phyloP scores from a whole-genome alignment of 1,140 invertebrate species.

The Atopsyche davidsoni region DNA sequence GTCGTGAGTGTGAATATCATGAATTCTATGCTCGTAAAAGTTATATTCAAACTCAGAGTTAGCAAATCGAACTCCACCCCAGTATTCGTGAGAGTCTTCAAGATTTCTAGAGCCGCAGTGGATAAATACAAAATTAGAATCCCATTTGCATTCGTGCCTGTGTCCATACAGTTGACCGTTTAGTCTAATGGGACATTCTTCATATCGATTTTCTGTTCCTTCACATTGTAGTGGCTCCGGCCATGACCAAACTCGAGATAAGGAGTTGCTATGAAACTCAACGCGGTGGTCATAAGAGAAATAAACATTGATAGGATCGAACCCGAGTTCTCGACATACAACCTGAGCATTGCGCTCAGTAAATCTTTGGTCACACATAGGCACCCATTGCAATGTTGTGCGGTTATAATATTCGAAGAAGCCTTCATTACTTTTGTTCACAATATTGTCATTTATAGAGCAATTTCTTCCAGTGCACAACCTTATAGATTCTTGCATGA shows the following conservation, averaged over 20 bases:
- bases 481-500: slow-evolving; percentile 56
- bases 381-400: slow-evolving; percentile 93
- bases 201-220: slow-evolving; percentile 77
- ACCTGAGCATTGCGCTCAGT: slow-evolving; percentile 92
- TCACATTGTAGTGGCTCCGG: slow-evolving; percentile 82
- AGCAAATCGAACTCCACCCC: slow-evolving; percentile 94
- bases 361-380: slow-evolving; percentile 92
- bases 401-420: slow-evolving; percentile 94
- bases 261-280: slow-evolving; percentile 78
- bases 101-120: slow-evolving; percentile 80
- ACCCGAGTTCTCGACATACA: slow-evolving; percentile 90
- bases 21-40: slow-evolving; percentile 72
- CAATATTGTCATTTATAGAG: slow-evolving; percentile 45
- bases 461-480: slow-evolving; percentile 72
- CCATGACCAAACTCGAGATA: slow-evolving; percentile 87
- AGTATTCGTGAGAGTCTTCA: slow-evolving; percentile 69
- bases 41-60: slow-evolving; percentile 84
- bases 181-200: slow-evolving; percentile 81
- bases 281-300: slow-evolving; percentile 73
- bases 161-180: slow-evolving; percentile 86
- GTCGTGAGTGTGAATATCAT: slow-evolving; percentile 72
- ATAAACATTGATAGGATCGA: slow-evolving; percentile 82
- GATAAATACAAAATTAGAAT: slow-evolving; percentile 89
- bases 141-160: slow-evolving; percentile 78
- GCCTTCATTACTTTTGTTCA: slow-evolving; percentile 56